Conservation (phyloP, 2,888 invertebrate genomes). For the Orthosia gothica region DNA sequence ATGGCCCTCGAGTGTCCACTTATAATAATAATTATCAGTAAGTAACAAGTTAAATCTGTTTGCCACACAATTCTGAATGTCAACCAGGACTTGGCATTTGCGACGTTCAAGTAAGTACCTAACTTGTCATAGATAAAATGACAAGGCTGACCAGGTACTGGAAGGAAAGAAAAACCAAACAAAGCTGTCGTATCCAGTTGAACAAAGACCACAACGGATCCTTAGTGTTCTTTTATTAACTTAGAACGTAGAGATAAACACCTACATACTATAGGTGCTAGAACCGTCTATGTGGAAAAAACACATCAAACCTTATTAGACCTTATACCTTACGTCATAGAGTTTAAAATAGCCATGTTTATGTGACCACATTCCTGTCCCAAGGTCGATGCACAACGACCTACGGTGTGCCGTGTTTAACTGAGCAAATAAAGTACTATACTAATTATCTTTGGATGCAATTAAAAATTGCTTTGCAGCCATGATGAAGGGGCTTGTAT, state of each 20-base stretch:
- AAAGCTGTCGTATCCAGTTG: conserved; percentile 36
- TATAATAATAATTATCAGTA: conserved; percentile 16
- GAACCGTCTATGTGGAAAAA: conserved; percentile 44
- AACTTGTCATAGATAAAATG: conserved; percentile 27
- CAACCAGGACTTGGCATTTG: conserved; percentile 33
- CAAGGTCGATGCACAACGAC: conserved; percentile 85
- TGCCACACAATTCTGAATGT: conserved; percentile 32
- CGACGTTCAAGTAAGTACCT: conserved; percentile 17
- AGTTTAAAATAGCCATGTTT: conserved; percentile 70
- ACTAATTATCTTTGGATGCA: conserved; percentile 71
- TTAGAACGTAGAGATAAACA: conserved; percentile 58
- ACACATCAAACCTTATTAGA: conserved; percentile 62
- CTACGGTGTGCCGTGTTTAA: conserved; percentile 71
- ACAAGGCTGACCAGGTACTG: conserved; percentile 25
- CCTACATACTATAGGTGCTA: conserved; percentile 57
- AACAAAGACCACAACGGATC: conserved; percentile 38
- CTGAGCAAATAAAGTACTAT: conserved; percentile 71
- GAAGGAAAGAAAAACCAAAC: conserved; percentile 13
- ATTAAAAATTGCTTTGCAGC: conserved; percentile 68
- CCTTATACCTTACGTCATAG: conserved; percentile 72
- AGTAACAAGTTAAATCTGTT: conserved; percentile 27
- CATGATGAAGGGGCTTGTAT: conserved; percentile 35
- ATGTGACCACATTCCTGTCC: conserved; percentile 79
- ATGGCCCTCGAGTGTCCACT: conserved; percentile 31
- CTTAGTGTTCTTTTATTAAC: conserved; percentile 50